Conservation (phyloP, 2,888 invertebrate genomes). For the Patella depressa region DNA sequence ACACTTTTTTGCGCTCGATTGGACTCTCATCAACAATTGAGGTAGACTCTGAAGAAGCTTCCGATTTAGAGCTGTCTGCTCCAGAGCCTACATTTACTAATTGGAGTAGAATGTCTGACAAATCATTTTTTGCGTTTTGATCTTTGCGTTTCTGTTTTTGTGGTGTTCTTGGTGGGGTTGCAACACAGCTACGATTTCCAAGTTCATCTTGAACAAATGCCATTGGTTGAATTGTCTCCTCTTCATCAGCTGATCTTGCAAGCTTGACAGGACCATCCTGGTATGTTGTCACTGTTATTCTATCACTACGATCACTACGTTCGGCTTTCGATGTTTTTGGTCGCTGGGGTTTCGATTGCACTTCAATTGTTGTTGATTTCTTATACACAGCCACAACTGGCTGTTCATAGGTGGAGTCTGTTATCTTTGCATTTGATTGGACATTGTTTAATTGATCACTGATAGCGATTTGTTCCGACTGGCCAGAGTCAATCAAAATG, state of each 20-base stretch:
- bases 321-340: background rate
- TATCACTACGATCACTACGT: background rate
- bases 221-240: constrained; percentile 35
- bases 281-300: background rate
- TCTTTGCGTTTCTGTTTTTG: constrained; percentile 18
- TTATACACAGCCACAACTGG: no score
- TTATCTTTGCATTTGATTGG: no score
- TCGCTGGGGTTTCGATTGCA: constrained; percentile 1
- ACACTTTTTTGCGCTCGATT: constrained; percentile 34
- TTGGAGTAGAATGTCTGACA: constrained; percentile 26
- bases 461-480: background rate
- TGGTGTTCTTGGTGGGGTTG: constrained; percentile 13
- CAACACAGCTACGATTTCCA: constrained; percentile 25
- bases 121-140: constrained; percentile 28
- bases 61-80: background rate
- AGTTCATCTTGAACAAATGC: constrained; percentile 23
- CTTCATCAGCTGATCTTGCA: constrained; percentile 19
- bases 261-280: constrained; percentile 12
- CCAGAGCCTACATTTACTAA: constrained; percentile 11
- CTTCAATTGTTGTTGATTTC: constrained; percentile 5
- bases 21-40: constrained; percentile 28
- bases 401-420: no score
- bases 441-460: no score
- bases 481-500: background rate
- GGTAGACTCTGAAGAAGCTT: background rate